Evolutionary conservation across 2,888 invertebrate genomes (phyloP), one percentile per base, ranked within the genome.

Genomic region (Escarpia spicata): DNA sequence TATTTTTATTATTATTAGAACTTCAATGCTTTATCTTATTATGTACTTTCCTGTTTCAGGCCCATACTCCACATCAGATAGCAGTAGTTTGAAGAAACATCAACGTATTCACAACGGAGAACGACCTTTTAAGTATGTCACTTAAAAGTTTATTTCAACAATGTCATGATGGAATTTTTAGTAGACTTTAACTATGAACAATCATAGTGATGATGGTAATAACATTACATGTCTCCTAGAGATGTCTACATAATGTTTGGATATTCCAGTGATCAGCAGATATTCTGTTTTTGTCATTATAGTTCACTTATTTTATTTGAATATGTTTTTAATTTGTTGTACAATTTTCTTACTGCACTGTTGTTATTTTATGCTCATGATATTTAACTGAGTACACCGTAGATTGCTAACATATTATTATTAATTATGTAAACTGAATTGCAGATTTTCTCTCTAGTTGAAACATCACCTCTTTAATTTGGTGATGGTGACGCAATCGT

Each of bases 71-170:
- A 95, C 97, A 15, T 96, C 96, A 3, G 97, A 97, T 93, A 96
- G 96, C 89, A 96, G 96, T 58, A 96, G 96, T 94, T 95, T 97
- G 89, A 96, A 96, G 93, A 97, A 97, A 94, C 97, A 97, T 94
- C 95, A 96, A 93, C 94, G 96, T 44, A 96, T 96, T 37, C 97
- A 97, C 96, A 98, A 96, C 10, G 96, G 96, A 92, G 95, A 95
- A 90, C 96, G 97, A 92, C 97, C 97, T 1, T 97, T 96, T 95
- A 96, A 97, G 97, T 97, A 95, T 95, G 95, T 95, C 44, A 91
- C 31, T 43, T 37, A 19, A 91, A 52, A n/a, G 10, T 91, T 44
- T 12, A 9, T 43, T 45, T 45, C n/a, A 6, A 26, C 45, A 45
- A 12, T 44, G 43, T 4, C 45, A 91, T 91, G 44, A 31, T 43